Base-by-base conservation (phyloP, 2,113 vertebrate species). In the Urocolius indicus region DNA sequence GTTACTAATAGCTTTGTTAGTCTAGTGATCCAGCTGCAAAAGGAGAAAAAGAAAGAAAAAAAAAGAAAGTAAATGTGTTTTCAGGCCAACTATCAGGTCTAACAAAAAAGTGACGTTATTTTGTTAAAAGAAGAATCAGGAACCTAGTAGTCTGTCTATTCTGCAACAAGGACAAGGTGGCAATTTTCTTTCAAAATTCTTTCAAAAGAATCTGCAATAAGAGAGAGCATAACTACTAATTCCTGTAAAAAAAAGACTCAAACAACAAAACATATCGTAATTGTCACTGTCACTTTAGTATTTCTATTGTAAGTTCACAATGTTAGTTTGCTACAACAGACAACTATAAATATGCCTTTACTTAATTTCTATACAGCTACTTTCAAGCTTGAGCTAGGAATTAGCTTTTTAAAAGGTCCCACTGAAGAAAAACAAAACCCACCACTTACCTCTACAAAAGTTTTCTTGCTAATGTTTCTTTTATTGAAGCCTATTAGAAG, bases 401-500 rank as follows among this genome's bases (percentile, higher is more conserved):
- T 20, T 32, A 46, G 29, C 24, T 82, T 87, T 45, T 77, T 69
- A 27, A 87, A 90, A 83, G 19, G 9, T 30, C 30, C 22, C 11
- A 32, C 30, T 74, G 48, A 71, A 66, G 0, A 65, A 59, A 1
- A 51, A 23, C 22, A 71, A 78, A 92, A 32, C 5, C 6, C 45
- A 87, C 52, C 66, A 75, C 34, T 87, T 59, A 71, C 1, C 22
- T 62, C 55, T 19, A 13, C 2, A 74, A 91, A 80, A 24, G n/a
- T 57, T 74, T 67, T n/a, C 41, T 66, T 80, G 38, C 23, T 91
- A 55, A 86, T 52, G 61, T 59, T 86, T 78, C 32, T 78, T 89
- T 87, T 74, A 81, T 26, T 87, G 69, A 81, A 93, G 86, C 5
- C n/a, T 75, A 78, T 43, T 84, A 79, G 86, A 81, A 75, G 45